These are phyloP conservation scores for Fragum whitleyi DNA, from an alignment of 2,888 invertebrate species.

Conservation along the genomic window DNA sequence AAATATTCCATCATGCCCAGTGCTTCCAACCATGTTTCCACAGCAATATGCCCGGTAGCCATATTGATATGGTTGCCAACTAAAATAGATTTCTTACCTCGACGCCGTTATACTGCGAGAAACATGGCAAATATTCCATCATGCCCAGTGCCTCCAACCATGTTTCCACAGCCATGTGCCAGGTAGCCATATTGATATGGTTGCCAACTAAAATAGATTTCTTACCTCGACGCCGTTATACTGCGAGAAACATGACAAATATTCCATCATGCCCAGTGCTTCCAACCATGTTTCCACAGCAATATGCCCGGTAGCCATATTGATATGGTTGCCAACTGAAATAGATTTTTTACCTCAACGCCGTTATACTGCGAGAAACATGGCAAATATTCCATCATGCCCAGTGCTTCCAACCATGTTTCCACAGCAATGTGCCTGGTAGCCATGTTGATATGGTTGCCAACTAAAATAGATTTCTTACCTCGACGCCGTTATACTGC, in stretches of 20 bases:
- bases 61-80: conserved; percentile 50
- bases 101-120: conserved; percentile 87
- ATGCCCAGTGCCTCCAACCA: conserved; percentile 89
- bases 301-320: conserved; percentile 77
- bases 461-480: too few species aligned
- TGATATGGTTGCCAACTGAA: too few species aligned
- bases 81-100: conserved; percentile 87
- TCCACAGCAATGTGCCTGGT: conserved; percentile 77
- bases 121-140: conserved; percentile 87
- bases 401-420: conserved; percentile 88
- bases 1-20: conserved; percentile 88
- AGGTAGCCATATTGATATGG: conserved; percentile 66
- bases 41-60: conserved; percentile 77
- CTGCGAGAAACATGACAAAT: conserved; percentile 86
- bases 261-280: conserved; percentile 88
- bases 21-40: conserved; percentile 87
- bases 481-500: conserved; percentile 87
- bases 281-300: conserved; percentile 87
- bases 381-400: conserved; percentile 87
- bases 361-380: conserved; percentile 87
- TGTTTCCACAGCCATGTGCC: conserved; percentile 78
- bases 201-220: too few species aligned
- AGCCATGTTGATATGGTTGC: conserved; percentile 71
- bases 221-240: conserved; percentile 88
- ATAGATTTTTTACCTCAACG: conserved; percentile 87